These are phyloP conservation scores for Nothoprocta pentlandii DNA, from an alignment of 2,113 vertebrate genomes.

Conservation along the genomic window DNA sequence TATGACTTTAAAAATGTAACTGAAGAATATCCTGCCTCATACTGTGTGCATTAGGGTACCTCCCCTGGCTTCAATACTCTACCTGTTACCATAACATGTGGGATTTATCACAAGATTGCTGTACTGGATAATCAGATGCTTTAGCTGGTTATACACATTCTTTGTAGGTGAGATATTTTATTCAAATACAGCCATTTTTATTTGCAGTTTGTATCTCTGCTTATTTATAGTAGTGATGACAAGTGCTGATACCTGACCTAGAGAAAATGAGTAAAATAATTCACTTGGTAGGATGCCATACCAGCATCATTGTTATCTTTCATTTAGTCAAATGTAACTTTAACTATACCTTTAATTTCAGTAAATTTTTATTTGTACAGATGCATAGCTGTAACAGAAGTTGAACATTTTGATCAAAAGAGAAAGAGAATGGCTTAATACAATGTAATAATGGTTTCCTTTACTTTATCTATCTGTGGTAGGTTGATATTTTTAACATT, in stretches of 20 bases:
- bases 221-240: background rate
- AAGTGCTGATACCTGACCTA: background rate
- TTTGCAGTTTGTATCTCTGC: background rate
- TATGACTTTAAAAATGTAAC: background rate
- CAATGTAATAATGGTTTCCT: background rate
- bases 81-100: background rate
- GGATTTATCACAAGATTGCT: background rate
- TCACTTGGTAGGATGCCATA: background rate
- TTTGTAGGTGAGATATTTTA: background rate
- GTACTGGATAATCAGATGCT: background rate
- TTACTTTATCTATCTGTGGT: background rate
- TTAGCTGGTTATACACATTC: background rate
- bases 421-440: background rate
- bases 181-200: background rate
- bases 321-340: background rate
- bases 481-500: background rate
- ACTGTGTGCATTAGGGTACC: background rate
- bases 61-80: background rate
- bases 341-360: background rate
- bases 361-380: background rate
- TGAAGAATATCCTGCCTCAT: background rate
- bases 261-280: background rate
- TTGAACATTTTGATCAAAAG: background rate
- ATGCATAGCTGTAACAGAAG: background rate
- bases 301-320: background rate